Base-by-base conservation (phyloP, 2,888 invertebrate species). In the Dasypogon diadema region DNA sequence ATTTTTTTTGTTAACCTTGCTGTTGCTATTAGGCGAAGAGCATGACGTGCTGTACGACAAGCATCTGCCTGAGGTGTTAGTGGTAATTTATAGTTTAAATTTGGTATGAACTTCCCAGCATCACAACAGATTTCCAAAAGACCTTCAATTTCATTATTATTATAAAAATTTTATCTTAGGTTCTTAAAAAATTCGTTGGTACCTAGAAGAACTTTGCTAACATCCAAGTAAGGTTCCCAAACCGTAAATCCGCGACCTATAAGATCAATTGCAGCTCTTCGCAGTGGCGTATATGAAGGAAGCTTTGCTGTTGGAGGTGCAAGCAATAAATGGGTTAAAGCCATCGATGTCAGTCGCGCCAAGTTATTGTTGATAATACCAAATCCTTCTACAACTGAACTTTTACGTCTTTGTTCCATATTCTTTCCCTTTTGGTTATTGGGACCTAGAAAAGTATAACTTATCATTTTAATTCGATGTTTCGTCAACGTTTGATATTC, bases 151-250 rank as follows among this genome's bases (percentile, higher is more conserved):
- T n/a, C n/a, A n/a, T n/a, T n/a, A n/a, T n/a, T n/a, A n/a, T n/a
- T n/a, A n/a, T n/a, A n/a, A n/a, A n/a, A n/a, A n/a, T n/a, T n/a
- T n/a, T n/a, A n/a, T n/a, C n/a, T n/a, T n/a, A n/a, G n/a, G n/a
- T n/a, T n/a, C n/a, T n/a, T n/a, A n/a, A n/a, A n/a, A n/a, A n/a
- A n/a, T n/a, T n/a, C n/a, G n/a, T n/a, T n/a, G n/a, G n/a, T 72
- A 72, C 72, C 74, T 46, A 74, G 87, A 58, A 95, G 86, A 54
- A 97, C 94, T 86, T 95, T 95, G 65, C 95, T 94, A 46, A 96
- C 95, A 86, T 97, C 97, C 78, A 97, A 86, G 85, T 99, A 98
- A 0, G 99, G 99, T 84, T 99, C 99, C 99, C 99, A 99, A 0
- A 99, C 98, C 0, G 97, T 96, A 87, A 99, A 99, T 2, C 98